Conservation (phyloP, 92 coral and sea anemone species). For the Diadumene lineata region DNA sequence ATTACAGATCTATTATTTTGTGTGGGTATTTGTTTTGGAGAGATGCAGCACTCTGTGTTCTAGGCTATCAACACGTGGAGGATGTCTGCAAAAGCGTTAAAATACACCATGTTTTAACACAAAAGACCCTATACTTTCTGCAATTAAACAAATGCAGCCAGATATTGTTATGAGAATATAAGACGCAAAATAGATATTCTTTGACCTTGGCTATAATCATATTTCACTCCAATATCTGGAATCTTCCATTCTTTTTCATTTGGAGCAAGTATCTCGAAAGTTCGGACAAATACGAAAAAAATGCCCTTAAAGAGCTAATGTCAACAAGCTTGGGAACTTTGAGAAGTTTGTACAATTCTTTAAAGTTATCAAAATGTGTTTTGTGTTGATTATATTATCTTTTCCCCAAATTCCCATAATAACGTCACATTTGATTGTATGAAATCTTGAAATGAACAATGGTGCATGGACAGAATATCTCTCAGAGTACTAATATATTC, state of each 20-base stretch:
- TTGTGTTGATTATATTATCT: too few species aligned
- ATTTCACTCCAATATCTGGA: too few species aligned
- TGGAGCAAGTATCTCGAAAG: too few species aligned
- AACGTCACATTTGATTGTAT: too few species aligned
- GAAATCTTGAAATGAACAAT: not conserved
- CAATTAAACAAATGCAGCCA: constrained; percentile 3
- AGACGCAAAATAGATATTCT: not conserved
- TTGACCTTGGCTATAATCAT: not conserved
- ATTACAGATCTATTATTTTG: not conserved
- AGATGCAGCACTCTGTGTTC: not conserved
- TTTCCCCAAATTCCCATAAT: too few species aligned
- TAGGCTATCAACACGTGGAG: constrained; percentile 5
- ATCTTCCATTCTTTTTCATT: too few species aligned
- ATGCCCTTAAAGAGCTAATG: not conserved
- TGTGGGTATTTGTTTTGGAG: constrained; percentile 1
- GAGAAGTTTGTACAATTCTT: not conserved
- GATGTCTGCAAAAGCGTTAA: not conserved
- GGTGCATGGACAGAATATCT: not conserved
- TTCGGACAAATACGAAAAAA: too few species aligned
- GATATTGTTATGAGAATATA: not conserved
- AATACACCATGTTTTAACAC: constrained; percentile 7
- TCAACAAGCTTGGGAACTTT: not conserved
- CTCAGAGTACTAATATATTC: not conserved
- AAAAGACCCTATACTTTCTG: constrained; percentile 2
- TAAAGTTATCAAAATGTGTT: too few species aligned